Evolutionary conservation across 2,797 vertebrate species (phyloP).

Genomic region (Sebastolobus alascanus): DNA sequence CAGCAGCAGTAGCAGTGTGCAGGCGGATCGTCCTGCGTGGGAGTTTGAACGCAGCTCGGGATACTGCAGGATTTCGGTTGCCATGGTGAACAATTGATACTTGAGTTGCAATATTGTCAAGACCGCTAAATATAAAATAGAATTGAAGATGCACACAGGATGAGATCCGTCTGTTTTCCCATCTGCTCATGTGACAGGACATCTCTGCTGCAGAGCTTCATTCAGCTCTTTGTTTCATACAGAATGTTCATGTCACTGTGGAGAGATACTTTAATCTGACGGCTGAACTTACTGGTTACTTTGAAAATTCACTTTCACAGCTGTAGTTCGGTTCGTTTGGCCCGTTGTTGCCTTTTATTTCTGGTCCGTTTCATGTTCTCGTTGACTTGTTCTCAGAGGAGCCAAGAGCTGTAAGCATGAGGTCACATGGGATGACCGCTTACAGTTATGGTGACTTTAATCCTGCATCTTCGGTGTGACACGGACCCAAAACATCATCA

Average conservation of each 20-base stretch:
- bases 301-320: not conserved
- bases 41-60: constrained; percentile 31
- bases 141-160: not conserved
- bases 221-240: not conserved
- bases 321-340: not conserved
- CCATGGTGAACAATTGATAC: constrained; percentile 61
- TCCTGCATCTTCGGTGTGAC: not conserved
- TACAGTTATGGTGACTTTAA: not conserved
- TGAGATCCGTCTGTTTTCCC: constrained; percentile 27
- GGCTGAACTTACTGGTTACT: not conserved
- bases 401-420: not conserved
- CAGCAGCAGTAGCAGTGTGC: not conserved
- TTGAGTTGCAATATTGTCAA: constrained; percentile 25
- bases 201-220: not conserved
- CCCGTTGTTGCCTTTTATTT: not conserved
- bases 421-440: not conserved
- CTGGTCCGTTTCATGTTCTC: not conserved
- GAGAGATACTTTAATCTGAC: not conserved
- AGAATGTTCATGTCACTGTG: not conserved
- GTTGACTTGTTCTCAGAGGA: not conserved
- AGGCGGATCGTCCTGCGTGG: constrained; percentile 42
- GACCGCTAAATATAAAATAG: constrained; percentile 24
- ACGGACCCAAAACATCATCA: not conserved
- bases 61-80: constrained; percentile 43
- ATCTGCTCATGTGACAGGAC: not conserved